Percentiles rank a stretch among this genome's conserved stretches.
phyloP scores from a whole-genome alignment of 2,113 vertebrate species.

The Nesogale talazaci region DNA sequence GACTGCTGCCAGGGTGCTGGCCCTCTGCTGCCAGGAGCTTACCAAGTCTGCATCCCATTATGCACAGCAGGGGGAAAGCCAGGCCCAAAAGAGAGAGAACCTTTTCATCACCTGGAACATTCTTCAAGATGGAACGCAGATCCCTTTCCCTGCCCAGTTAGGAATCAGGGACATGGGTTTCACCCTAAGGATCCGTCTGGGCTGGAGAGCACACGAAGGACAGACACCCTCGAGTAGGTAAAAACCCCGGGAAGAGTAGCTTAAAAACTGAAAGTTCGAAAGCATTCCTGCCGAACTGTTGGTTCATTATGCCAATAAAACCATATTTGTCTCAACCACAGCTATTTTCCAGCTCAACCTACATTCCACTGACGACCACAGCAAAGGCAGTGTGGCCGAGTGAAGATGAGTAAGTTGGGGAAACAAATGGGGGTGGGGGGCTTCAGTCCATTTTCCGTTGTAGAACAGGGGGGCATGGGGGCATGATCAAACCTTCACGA shows the following conservation, averaged over 20 bases:
- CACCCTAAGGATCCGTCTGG: no score
- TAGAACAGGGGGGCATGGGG: not conserved
- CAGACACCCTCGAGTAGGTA: not conserved
- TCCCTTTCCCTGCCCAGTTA: no score
- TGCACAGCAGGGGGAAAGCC: no score
- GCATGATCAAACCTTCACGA: not conserved
- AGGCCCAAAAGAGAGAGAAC: no score
- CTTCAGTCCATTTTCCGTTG: not conserved
- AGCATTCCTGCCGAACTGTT: not conserved
- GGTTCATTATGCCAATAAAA: not conserved
- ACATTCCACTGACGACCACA: not conserved
- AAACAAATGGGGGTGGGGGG: not conserved
- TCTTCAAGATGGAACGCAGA: no score
- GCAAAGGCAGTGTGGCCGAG: not conserved
- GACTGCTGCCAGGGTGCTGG: no score
- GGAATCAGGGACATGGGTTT: no score
- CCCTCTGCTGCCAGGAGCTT: no score
- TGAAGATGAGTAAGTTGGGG: not conserved
- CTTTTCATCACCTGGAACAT: no score
- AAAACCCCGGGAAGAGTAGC: no score
- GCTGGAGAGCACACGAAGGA: no score
- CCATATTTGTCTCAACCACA: conserved; percentile 29
- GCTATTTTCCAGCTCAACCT: conserved; percentile 38
- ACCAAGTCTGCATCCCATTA: no score
- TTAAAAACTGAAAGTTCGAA: rapidly evolving